Conservation (phyloP, 2,888 invertebrate genomes). For the Pelosia muscerda region DNA sequence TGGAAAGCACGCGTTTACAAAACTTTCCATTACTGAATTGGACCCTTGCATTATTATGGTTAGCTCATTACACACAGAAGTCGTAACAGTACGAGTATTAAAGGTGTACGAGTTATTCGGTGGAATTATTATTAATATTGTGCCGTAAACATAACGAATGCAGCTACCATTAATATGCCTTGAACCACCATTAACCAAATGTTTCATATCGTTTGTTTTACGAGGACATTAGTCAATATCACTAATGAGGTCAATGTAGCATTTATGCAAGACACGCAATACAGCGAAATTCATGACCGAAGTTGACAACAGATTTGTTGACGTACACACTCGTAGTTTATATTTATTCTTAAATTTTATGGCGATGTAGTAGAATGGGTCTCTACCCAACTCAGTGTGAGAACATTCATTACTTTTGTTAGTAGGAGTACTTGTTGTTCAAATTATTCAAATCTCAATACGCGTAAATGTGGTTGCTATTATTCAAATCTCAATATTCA, state of each 20-base stretch:
- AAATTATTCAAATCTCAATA: constrained; percentile 17
- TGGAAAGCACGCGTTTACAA: no score
- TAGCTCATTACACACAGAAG: not conserved
- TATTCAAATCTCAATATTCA: constrained; percentile 20
- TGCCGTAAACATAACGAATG: constrained; percentile 13
- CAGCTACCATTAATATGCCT: constrained; percentile 26
- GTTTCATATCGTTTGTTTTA: constrained; percentile 38
- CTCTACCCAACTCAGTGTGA: not conserved
- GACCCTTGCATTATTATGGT: not conserved
- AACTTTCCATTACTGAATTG: no score
- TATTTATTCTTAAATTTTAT: not conserved
- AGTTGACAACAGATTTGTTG: constrained; percentile 11
- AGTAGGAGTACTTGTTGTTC: not conserved
- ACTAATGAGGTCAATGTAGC: constrained; percentile 38
- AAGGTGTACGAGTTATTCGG: not conserved
- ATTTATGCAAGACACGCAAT: constrained; percentile 34
- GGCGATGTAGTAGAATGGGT: not conserved
- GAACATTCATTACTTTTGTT: no score
- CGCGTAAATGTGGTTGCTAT: constrained; percentile 4
- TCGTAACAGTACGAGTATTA: not conserved
- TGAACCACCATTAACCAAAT: constrained; percentile 41
- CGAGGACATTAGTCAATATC: constrained; percentile 43
- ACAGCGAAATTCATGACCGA: constrained; percentile 8
- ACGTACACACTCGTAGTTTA: not conserved
- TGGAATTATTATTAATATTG: not conserved